Base-by-base conservation (phyloP, 2,113 vertebrate species). In the Marcusenius ussheri region DNA sequence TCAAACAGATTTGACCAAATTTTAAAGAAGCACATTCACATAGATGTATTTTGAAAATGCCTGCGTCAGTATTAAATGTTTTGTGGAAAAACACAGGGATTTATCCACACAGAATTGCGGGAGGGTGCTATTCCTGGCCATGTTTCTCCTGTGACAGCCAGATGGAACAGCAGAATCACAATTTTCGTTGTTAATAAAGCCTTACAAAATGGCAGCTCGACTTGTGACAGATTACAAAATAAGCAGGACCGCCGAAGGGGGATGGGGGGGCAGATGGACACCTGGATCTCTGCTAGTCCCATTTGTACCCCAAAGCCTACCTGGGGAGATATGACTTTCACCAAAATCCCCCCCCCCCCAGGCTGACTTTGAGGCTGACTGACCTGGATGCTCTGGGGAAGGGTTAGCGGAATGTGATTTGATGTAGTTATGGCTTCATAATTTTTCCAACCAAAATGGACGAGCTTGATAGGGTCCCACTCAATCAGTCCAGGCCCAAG, bases 201-300 rank as follows among this genome's bases (percentile, higher is more conserved):
- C 91, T 92, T 87, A 46, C 90, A 92, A 74, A 92, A 93, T 91
- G 91, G 89, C 91, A 91, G 94, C 93, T 91, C 90, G 90, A 93
- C 93, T 94, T 94, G 93, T 93, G 94, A 95, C 92, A 93, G 93
- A 95, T 95, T 93, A 94, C 92, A 88, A 91, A 93, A 91, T 91
- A 91, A 90, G 91, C 92, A 92, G 90, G 93, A 86, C 89, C 88
- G 89, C 91, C 88, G 88, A 91, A 91, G 17, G 51, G 51, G 50
- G 15, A 5, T 83, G 91, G 92, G 92, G 77, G 66, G 92, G 92
- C 24, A 84, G 88, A 90, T 80, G 90, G 91, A 91, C 90, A 88
- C 91, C 91, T 91, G 91, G 35, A 17, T 53, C 88, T 83, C 47
- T 80, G 70, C 70, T 85, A 53, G 80, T 53, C 77, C 80, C 80